Evolutionary conservation across 2,113 vertebrate species (phyloP).

Genomic region (Isichthys henryi): DNA sequence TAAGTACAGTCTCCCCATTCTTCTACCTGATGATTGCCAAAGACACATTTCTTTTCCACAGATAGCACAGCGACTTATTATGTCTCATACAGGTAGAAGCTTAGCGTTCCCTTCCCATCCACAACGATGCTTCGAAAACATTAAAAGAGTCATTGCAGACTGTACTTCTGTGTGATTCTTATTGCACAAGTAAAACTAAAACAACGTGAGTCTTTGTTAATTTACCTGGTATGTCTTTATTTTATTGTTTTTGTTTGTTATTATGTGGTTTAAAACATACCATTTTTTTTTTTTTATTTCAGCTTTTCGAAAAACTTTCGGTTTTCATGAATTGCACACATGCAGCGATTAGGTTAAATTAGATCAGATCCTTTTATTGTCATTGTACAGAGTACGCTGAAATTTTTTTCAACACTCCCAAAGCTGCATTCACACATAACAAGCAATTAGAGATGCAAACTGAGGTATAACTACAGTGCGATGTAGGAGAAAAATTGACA

Average conservation of each 20-base stretch:
- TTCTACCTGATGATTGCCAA: background rate
- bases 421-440: background rate
- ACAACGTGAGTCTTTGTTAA: background rate
- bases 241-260: background rate
- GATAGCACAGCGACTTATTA: background rate
- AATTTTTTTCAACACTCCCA: background rate
- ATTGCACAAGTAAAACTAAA: background rate
- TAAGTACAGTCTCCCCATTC: background rate
- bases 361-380: background rate
- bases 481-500: too few relatives aligned
- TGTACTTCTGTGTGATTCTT: background rate
- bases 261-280: background rate
- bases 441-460: background rate
- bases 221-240: background rate
- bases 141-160: background rate
- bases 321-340: background rate
- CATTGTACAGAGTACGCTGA: background rate
- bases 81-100: background rate
- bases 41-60: background rate
- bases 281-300: background rate
- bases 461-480: background rate
- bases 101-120: background rate
- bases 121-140: background rate
- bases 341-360: background rate
- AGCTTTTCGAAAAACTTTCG: background rate